Evolutionary conservation across 1,140 invertebrate species (phyloP), one percentile per base, ranked within the genome.

Genomic region (Tetramorium simillimum): DNA sequence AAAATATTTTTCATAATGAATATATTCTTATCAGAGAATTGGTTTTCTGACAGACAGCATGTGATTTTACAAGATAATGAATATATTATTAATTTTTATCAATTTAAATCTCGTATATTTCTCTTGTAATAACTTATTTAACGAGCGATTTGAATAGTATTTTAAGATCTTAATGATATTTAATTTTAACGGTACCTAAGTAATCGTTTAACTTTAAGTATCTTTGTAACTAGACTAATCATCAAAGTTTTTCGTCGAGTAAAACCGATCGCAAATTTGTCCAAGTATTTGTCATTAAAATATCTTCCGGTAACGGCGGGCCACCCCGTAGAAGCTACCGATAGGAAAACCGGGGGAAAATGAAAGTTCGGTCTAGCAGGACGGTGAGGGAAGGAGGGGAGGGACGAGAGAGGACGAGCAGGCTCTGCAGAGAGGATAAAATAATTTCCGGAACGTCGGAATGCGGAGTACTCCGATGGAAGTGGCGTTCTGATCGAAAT

Each of bases 361-460:
- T 85, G 69, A 80, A 86, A 72, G 73, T 70, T 80, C 46, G 67
- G 80, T 82, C 53, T 72, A 33, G 53, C 28, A 18, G 40, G 37
- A 70, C 12, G 72, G 12, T 43, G 70, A 49, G 33, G 62, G 46
- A 33, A 65, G 12, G 24, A 33, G 60, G 53, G 28, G 33, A 56
- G 73, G 16, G 21, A 33, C 33, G 37, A 33, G 58, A 33, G 75
- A 33, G 73, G 49, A 76, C 69, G 81, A 69, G 53, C 40, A 75
- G 84, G 37, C 73, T 69, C 46, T 63, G 82, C 72, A 75, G 76
- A 63, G 69, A 81, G 88, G 86, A 89, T 91, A 87, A 88, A 91
- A 90, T 90, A 89, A 90, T 90, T 90, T 90, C 89, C 89, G 89
- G 88, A 87, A 89, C 86, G 85, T 89, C 82, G 88, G 81, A 87